These are phyloP conservation scores for Xyrauchen texanus DNA, from an alignment of 2,113 vertebrate species.

Conservation along the genomic window DNA sequence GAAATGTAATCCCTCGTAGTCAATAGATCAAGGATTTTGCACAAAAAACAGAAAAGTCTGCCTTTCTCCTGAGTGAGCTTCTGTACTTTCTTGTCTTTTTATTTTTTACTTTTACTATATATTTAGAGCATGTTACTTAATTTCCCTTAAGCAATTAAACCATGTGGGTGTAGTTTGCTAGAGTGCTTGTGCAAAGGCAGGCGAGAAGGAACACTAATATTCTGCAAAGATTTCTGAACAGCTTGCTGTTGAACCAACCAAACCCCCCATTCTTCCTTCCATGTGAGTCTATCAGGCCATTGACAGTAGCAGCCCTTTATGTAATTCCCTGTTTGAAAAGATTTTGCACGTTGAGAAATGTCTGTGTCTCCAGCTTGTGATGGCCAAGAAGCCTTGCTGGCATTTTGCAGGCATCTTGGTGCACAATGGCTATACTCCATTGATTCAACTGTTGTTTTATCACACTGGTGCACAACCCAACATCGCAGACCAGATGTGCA, in stretches of 20 bases:
- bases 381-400: constrained; percentile 37
- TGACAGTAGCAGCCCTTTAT: constrained; percentile 83
- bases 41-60: constrained; percentile 29
- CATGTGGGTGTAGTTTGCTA: too few relatives aligned
- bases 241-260: constrained; percentile 54
- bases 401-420: constrained; percentile 49
- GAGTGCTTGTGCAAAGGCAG: not conserved
- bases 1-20: constrained; percentile 58
- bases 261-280: constrained; percentile 60
- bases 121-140: constrained; percentile 59
- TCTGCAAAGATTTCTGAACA: constrained; percentile 68
- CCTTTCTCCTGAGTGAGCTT: constrained; percentile 21
- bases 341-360: constrained; percentile 72
- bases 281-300: constrained; percentile 79
- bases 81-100: constrained; percentile 33
- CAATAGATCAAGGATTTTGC: constrained; percentile 59
- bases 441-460: constrained; percentile 46
- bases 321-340: constrained; percentile 83
- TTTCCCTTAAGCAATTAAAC: too few relatives aligned
- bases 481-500: not conserved
- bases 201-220: constrained; percentile 51
- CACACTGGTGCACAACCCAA: constrained; percentile 43
- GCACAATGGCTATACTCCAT: constrained; percentile 48
- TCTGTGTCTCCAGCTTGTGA: constrained; percentile 62
- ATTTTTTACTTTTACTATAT: constrained; percentile 46